These are phyloP conservation scores for Sebastolobus altivelis DNA, from an alignment of 2,797 vertebrate genomes.

Conservation along the genomic window DNA sequence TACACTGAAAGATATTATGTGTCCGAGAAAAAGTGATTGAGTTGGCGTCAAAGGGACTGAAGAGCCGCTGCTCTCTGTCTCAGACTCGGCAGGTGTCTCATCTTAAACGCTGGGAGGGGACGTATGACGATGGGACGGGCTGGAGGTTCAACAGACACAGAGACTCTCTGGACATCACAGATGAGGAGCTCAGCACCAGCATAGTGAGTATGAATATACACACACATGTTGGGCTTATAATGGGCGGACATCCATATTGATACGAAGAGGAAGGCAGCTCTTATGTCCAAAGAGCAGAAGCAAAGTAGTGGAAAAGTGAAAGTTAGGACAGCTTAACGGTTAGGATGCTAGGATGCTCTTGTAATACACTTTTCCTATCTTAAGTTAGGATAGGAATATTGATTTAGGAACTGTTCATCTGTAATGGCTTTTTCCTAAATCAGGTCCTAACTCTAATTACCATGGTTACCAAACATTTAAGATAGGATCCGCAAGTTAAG, in stretches of 20 bases:
- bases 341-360: no score
- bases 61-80: constrained; percentile 17
- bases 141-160: constrained; percentile 82
- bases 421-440: no score
- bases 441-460: no score
- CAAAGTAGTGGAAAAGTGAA: no score
- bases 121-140: constrained; percentile 79
- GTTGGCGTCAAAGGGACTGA: neutral
- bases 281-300: no score
- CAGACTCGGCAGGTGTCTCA: constrained; percentile 90
- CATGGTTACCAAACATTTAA: no score
- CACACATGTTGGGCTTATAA: neutral
- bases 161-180: constrained; percentile 88
- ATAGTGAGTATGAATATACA: constrained; percentile 85
- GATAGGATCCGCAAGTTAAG: no score
- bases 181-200: constrained; percentile 91
- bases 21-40: constrained; percentile 13
- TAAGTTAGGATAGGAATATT: no score
- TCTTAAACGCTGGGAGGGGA: constrained; percentile 84
- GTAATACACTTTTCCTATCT: no score
- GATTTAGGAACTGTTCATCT: no score
- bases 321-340: no score
- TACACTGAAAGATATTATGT: neutral
- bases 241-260: neutral
- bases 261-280: no score